Evolutionary conservation across 2,888 invertebrate genomes (phyloP).

Genomic region (Celastrina argiolus): DNA sequence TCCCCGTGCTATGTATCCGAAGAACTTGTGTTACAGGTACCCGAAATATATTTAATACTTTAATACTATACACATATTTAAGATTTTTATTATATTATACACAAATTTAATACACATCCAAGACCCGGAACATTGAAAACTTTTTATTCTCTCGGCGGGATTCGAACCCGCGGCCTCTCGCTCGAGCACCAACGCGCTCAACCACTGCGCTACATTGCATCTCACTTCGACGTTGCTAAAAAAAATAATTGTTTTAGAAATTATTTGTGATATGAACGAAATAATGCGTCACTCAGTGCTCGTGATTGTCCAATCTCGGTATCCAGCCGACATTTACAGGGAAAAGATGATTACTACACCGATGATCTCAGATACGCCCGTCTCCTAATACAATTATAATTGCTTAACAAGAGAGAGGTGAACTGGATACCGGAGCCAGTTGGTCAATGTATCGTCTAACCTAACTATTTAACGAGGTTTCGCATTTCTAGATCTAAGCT

Average conservation of each 20-base stretch:
- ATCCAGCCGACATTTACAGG: neutral
- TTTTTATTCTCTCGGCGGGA: too few relatives aligned
- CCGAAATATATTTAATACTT: too few relatives aligned
- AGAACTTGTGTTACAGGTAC: too few relatives aligned
- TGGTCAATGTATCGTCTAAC: neutral
- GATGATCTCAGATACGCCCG: neutral
- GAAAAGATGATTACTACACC: slow-evolving; percentile 13
- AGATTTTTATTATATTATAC: too few relatives aligned
- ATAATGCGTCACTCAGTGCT: neutral
- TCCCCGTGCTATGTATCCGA: too few relatives aligned
- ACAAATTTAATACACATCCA: too few relatives aligned
- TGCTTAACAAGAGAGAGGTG: slow-evolving; percentile 18
- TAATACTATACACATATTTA: too few relatives aligned
- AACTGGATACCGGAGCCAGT: neutral
- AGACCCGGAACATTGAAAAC: too few relatives aligned
- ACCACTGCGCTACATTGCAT: too few relatives aligned
- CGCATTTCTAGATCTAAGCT: neutral
- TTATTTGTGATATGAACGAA: neutral
- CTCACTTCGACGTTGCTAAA: too few relatives aligned
- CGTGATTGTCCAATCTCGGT: neutral
- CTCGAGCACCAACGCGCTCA: too few relatives aligned
- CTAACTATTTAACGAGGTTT: neutral
- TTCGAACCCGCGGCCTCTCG: too few relatives aligned
- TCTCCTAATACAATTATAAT: slow-evolving; percentile 10
- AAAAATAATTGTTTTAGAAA: neutral